phyloP scores from a whole-genome alignment of 2,888 invertebrate genomes.

The Mythimna vitellina region DNA sequence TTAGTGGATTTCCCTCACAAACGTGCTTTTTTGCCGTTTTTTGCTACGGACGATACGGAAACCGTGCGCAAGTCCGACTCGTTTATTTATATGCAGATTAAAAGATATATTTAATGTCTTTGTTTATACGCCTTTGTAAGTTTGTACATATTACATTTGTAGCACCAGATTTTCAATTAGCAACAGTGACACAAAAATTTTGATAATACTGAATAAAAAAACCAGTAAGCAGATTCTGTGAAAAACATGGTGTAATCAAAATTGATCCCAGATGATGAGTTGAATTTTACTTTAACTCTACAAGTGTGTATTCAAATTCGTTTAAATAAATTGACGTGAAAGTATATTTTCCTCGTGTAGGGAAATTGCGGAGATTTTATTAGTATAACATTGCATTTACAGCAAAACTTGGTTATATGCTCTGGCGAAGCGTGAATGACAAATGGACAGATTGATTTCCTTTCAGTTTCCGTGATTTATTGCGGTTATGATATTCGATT shows the following conservation, averaged over 20 bases:
- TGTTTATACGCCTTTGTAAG: too few species aligned
- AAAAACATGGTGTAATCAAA: too few species aligned
- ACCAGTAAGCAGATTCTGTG: background rate
- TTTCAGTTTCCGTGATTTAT: conserved; percentile 18
- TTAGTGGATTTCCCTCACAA: too few species aligned
- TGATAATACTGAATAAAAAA: background rate
- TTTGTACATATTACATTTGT: background rate
- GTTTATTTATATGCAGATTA: too few species aligned
- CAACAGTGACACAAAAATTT: background rate
- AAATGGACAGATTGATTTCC: conserved; percentile 38
- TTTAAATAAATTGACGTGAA: background rate
- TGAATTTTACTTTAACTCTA: background rate
- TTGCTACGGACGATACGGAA: too few species aligned
- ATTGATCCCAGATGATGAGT: background rate
- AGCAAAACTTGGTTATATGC: background rate
- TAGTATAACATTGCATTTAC: conserved; percentile 7
- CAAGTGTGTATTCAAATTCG: background rate
- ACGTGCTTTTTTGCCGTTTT: too few species aligned
- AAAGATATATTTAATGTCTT: too few species aligned
- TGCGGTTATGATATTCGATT: conserved; percentile 17
- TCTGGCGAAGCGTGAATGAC: conserved; percentile 30
- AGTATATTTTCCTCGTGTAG: background rate
- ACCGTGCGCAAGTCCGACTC: too few species aligned
- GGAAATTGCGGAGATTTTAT: background rate
- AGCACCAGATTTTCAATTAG: background rate